Base-by-base conservation (phyloP, 2,113 vertebrate species). In the Megalops atlanticus region DNA sequence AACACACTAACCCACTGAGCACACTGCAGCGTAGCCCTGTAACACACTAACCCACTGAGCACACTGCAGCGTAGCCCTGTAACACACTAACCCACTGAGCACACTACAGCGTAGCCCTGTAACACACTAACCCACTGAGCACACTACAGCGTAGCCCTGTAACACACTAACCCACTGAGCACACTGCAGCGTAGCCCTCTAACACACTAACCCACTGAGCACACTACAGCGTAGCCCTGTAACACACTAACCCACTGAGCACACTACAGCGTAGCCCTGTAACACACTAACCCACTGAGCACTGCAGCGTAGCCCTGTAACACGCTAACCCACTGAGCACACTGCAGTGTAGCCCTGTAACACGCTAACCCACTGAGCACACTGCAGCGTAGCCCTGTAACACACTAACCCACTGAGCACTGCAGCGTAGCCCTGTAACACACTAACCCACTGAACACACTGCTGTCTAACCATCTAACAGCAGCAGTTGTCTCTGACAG, bases 231-330 rank as follows among this genome's bases (percentile, higher is more conserved):
- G 2, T 58, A 58, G 8, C 16, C 40, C 39, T 18, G 38, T 75
- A 71, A 71, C 83, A 85, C 82, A 76, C 78, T 74, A 75, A 85
- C 79, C 68, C 71, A 76, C 79, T 43, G 80, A 64, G 64, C 71
- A 75, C 73, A 49, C 78, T 83, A 24, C 52, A 58, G 47, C 75
- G 70, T 47, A 35, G 54, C 49, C n/a, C 43, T 58, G 72, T 84
- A 85, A 82, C 85, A 84, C 77, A 84, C 81, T 86, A 82, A 88
- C 84, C 87, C 85, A 88, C 82, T 79, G 83, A 85, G 82, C 79
- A 64, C 70, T 74, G 70, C 47, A 76, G 81, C 80, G 39, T 43
- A 35, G 58, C 47, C 41, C 40, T 16, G 5, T 64, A 64, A 5
- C 5, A 64, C 58, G 18, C n/a, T 33, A 33, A 71, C 1, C 68